phyloP scores from a whole-genome alignment of 1,140 invertebrate genomes.

The Drosophila jambulina region DNA sequence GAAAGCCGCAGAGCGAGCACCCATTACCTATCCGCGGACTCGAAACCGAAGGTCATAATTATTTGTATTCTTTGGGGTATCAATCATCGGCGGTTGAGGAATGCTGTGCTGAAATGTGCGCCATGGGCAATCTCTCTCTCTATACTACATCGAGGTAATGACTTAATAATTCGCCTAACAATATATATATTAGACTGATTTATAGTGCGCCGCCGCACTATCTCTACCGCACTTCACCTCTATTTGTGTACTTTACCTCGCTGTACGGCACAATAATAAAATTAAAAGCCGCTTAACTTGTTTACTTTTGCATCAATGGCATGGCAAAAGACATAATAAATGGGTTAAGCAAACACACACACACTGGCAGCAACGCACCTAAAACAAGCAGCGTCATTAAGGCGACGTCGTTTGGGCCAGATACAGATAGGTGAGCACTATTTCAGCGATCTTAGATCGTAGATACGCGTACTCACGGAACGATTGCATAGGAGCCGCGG shows the following conservation, averaged over 20 bases:
- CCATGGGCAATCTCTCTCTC: neutral
- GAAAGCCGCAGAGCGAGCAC: slow-evolving; percentile 11
- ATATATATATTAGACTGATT: slow-evolving; percentile 51
- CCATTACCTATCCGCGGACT: slow-evolving; percentile 10
- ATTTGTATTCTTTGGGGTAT: slow-evolving; percentile 34
- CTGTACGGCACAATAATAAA: slow-evolving; percentile 43
- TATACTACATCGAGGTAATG: slow-evolving; percentile 20
- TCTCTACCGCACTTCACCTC: slow-evolving; percentile 32
- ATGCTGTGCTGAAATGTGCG: slow-evolving; percentile 37
- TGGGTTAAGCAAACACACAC: slow-evolving; percentile 54
- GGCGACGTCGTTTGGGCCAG: slow-evolving; percentile 24
- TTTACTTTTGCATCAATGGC: slow-evolving; percentile 63
- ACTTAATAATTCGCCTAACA: slow-evolving; percentile 40
- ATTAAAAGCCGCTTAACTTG: slow-evolving; percentile 65
- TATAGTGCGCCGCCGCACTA: slow-evolving; percentile 14
- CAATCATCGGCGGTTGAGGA: slow-evolving; percentile 35
- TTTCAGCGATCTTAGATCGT: slow-evolving; percentile 45
- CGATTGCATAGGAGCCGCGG: slow-evolving; percentile 27
- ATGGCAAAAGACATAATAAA: slow-evolving; percentile 60
- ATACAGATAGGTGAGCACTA: slow-evolving; percentile 23
- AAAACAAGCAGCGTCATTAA: slow-evolving; percentile 54
- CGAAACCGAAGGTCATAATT: slow-evolving; percentile 43
- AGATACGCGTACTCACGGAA: slow-evolving; percentile 30
- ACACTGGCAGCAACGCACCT: neutral
- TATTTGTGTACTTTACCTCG: slow-evolving; percentile 45